Conservation (phyloP, 2,888 invertebrate genomes). For the Nycteola revayana region DNA sequence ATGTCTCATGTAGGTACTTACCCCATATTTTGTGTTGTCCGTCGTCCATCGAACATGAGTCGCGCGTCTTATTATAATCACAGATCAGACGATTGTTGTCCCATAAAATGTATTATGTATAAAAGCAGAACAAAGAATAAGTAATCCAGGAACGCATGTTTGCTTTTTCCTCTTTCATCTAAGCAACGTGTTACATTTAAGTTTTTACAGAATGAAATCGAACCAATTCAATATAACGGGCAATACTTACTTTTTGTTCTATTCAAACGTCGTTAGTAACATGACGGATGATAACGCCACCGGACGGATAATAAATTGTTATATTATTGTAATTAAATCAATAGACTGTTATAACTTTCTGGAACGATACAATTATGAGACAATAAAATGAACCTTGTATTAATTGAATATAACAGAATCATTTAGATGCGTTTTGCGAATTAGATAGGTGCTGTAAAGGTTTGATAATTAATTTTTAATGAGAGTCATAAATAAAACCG, state of each 20-base stretch:
- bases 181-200: slow-evolving; percentile 55
- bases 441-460: slow-evolving; percentile 22
- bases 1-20: slow-evolving; percentile 43
- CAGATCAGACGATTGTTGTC: slow-evolving; percentile 77
- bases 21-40: slow-evolving; percentile 47
- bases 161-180: slow-evolving; percentile 53
- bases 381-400: slow-evolving; percentile 23
- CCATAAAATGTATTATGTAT: slow-evolving; percentile 77
- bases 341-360: slow-evolving; percentile 24
- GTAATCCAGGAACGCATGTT: slow-evolving; percentile 45
- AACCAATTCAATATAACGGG: slow-evolving; percentile 46
- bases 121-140: slow-evolving; percentile 58
- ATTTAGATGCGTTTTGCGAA: slow-evolving; percentile 29
- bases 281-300: slow-evolving; percentile 41
- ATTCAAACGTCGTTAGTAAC: slow-evolving; percentile 40
- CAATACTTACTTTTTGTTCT: slow-evolving; percentile 43
- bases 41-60: slow-evolving; percentile 64
- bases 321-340: slow-evolving; percentile 29
- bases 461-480: slow-evolving; percentile 42
- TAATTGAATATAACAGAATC: slow-evolving; percentile 16
- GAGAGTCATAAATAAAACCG: slow-evolving; percentile 35
- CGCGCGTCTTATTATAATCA: slow-evolving; percentile 75
- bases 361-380: slow-evolving; percentile 21
- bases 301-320: slow-evolving; percentile 21
- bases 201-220: slow-evolving; percentile 53